Conservation (phyloP, 2,888 invertebrate genomes). For the Heliconius sara region DNA sequence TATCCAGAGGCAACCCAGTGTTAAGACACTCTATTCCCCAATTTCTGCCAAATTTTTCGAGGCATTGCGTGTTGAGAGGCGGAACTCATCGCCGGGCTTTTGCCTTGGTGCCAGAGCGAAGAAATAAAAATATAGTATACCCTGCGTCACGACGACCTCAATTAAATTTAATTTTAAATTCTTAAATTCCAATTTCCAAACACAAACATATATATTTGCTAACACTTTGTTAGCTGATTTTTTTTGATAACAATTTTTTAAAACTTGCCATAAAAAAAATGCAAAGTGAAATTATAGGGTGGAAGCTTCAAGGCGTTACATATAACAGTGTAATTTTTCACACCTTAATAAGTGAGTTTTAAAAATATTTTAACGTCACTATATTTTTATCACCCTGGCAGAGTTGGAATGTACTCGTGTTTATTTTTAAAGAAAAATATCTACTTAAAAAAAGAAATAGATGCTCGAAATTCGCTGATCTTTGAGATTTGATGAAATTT, state of each 20-base stretch:
- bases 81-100: too few species aligned
- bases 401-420: too few species aligned
- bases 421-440: too few species aligned
- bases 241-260: background rate
- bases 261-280: background rate
- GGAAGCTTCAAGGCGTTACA: background rate
- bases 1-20: too few species aligned
- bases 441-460: too few species aligned
- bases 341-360: background rate
- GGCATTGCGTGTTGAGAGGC: too few species aligned
- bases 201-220: background rate
- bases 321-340: background rate
- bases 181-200: background rate
- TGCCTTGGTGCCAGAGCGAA: too few species aligned
- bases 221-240: background rate
- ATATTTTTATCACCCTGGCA: background rate
- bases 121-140: too few species aligned
- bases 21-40: too few species aligned
- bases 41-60: too few species aligned
- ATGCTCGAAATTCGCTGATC: too few species aligned
- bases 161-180: background rate
- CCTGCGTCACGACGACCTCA: too few species aligned
- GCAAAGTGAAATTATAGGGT: background rate
- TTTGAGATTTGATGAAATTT: background rate
- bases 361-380: background rate